Conservation (phyloP, 2,113 vertebrate genomes). For the Tenrec ecaudatus region DNA sequence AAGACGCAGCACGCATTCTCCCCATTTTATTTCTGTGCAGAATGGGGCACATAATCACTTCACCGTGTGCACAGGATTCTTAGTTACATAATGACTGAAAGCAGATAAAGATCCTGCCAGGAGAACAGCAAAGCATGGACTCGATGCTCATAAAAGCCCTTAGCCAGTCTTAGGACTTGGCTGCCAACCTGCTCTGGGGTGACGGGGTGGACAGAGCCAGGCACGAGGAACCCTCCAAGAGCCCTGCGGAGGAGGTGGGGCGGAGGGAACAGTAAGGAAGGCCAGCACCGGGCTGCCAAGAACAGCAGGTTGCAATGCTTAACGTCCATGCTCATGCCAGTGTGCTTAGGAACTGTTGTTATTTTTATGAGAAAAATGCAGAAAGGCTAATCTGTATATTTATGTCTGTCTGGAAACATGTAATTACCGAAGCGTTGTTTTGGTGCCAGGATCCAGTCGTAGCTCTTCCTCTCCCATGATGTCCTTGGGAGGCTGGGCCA, state of each 20-base stretch:
- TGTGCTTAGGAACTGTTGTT: slow-evolving; percentile 87
- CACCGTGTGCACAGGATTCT: slow-evolving; percentile 80
- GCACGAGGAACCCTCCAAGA: slow-evolving; percentile 85
- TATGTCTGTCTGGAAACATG: slow-evolving; percentile 89
- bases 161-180: slow-evolving; percentile 83
- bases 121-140: slow-evolving; percentile 86
- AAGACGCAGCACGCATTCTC: slow-evolving; percentile 37
- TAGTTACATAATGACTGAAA: slow-evolving; percentile 86
- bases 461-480: slow-evolving; percentile 83
- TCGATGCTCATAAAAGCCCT: slow-evolving; percentile 84
- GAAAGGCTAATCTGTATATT: slow-evolving; percentile 89
- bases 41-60: slow-evolving; percentile 82
- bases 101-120: slow-evolving; percentile 87
- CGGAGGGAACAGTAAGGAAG: slow-evolving; percentile 80
- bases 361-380: slow-evolving; percentile 91
- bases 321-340: slow-evolving; percentile 87
- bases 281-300: slow-evolving; percentile 86
- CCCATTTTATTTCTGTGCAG: slow-evolving; percentile 74
- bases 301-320: slow-evolving; percentile 90
- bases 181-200: slow-evolving; percentile 87
- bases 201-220: slow-evolving; percentile 83
- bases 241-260: slow-evolving; percentile 78
- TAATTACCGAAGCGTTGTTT: slow-evolving; percentile 85
- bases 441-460: slow-evolving; percentile 83
- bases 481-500: slow-evolving; percentile 72